Conservation (phyloP, 2,113 vertebrate species). For the Salvelinus fontinalis region DNA sequence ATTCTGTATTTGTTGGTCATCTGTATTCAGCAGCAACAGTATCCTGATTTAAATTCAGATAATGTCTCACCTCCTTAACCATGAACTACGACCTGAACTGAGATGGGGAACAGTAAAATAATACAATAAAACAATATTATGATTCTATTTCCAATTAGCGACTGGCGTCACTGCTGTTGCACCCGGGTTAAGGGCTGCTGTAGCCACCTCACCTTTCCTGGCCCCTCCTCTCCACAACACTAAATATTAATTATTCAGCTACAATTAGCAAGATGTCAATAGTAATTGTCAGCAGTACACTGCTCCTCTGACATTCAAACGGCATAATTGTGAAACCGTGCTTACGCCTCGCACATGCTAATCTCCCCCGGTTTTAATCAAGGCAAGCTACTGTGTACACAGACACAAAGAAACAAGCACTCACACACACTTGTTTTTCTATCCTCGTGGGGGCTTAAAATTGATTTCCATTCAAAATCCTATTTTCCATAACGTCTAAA, state of each 20-base stretch:
- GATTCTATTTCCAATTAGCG: slow-evolving; percentile 44
- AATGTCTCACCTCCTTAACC: slow-evolving; percentile 3
- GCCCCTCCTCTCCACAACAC: slow-evolving; percentile 37
- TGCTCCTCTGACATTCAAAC: slow-evolving; percentile 58
- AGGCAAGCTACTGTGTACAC: slow-evolving; percentile 32
- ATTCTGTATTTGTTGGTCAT: background rate
- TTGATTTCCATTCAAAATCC: too few relatives aligned
- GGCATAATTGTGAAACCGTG: slow-evolving; percentile 45
- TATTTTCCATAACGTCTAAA: too few relatives aligned
- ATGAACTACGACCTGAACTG: slow-evolving; percentile 36
- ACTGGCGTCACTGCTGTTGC: slow-evolving; percentile 23
- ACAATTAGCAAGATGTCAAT: slow-evolving; percentile 72
- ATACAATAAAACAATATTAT: slow-evolving; percentile 42
- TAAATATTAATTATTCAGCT: slow-evolving; percentile 70
- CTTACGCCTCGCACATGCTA: slow-evolving; percentile 50
- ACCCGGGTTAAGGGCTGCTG: slow-evolving; percentile 33
- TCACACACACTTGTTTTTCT: too few relatives aligned
- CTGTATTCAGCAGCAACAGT: slow-evolving; percentile 13
- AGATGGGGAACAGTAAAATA: slow-evolving; percentile 33
- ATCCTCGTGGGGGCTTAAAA: too few relatives aligned
- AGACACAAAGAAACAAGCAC: background rate
- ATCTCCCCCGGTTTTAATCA: slow-evolving; percentile 50
- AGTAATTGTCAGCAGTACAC: slow-evolving; percentile 64
- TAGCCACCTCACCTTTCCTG: slow-evolving; percentile 51
- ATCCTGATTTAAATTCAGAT: slow-evolving; percentile 25